Conservation (phyloP, 2,113 vertebrate species). For the Hepsetus odoe region DNA sequence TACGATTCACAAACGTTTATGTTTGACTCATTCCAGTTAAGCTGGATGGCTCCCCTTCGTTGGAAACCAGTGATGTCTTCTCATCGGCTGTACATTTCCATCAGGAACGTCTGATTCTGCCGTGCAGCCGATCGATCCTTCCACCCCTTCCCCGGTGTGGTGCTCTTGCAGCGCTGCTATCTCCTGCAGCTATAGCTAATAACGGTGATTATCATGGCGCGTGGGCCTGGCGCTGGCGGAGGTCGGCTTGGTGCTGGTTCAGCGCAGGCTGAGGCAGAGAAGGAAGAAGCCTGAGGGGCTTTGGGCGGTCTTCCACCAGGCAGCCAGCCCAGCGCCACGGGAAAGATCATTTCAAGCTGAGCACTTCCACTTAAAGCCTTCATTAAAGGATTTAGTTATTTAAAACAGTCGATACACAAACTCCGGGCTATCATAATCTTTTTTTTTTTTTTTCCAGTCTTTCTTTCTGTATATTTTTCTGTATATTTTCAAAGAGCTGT, state of each 20-base stretch:
- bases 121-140: background rate
- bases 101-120: background rate
- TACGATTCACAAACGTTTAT: no score
- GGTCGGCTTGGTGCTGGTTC: conserved; percentile 1
- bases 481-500: no score
- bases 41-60: no score
- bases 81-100: background rate
- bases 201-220: conserved; percentile 79
- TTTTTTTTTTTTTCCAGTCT: conserved; percentile 56
- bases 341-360: conserved; percentile 56
- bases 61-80: no score
- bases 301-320: conserved; percentile 70
- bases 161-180: conserved; percentile 63
- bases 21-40: no score
- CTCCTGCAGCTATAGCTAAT: conserved; percentile 82
- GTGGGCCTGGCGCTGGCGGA: background rate
- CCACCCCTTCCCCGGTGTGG: background rate
- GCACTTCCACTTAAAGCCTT: conserved; percentile 73
- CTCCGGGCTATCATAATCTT: conserved; percentile 24
- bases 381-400: conserved; percentile 82
- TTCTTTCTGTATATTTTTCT: conserved; percentile 52
- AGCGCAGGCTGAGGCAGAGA: conserved; percentile 81
- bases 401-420: conserved; percentile 69
- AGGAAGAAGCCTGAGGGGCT: conserved; percentile 76
- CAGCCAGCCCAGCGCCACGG: conserved; percentile 60